Evolutionary conservation across 1,140 invertebrate species (phyloP).

Genomic region (Sinonovacula constricta): DNA sequence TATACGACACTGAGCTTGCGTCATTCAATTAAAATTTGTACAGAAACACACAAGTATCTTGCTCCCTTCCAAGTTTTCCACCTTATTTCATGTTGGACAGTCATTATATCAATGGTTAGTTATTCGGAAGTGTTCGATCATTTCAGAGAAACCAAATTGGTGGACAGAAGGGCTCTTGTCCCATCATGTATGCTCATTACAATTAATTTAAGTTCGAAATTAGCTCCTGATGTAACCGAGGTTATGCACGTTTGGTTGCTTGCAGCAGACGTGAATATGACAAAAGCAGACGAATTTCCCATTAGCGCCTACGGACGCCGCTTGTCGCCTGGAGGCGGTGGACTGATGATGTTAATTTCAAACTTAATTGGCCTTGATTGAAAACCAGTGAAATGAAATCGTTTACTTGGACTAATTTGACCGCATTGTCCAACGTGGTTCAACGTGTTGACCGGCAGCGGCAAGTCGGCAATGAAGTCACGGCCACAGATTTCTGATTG

Average conservation of each 20-base stretch:
- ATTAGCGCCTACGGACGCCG: conserved; percentile 12
- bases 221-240: conserved; percentile 26
- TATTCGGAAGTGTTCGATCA: no score
- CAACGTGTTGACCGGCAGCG: neutral
- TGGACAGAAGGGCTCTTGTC: neutral
- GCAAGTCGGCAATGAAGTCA: neutral
- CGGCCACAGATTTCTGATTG: neutral
- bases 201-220: conserved; percentile 35
- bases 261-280: conserved; percentile 5
- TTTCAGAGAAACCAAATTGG: neutral
- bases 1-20: no score
- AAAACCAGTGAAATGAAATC: conserved; percentile 14
- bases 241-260: neutral
- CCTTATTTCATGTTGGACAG: no score
- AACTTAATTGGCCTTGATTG: conserved; percentile 19
- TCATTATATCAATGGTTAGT: no score
- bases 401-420: neutral
- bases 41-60: no score
- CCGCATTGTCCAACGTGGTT: neutral
- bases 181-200: neutral
- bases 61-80: no score
- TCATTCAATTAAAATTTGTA: no score
- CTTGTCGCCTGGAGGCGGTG: conserved; percentile 12
- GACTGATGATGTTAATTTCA: conserved; percentile 15
- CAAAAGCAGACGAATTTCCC: conserved; percentile 24